Evolutionary conservation across 2,113 vertebrate species (phyloP), one percentile per base, ranked within the genome.

Genomic region (Albula glossodonta): DNA sequence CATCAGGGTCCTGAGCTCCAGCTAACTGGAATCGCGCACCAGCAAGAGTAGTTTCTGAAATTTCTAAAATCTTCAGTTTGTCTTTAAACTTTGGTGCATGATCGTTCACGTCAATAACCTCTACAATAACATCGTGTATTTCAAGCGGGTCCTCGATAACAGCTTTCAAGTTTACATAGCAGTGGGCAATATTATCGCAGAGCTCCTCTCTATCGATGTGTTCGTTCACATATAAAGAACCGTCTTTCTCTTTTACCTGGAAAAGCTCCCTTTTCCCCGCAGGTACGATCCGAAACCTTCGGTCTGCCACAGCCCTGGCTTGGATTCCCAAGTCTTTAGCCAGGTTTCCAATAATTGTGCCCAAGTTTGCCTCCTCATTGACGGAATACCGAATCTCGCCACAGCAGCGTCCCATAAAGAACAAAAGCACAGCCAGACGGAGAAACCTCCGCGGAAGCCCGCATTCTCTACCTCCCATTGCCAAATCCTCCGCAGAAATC

Each of bases 301-400:
- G 60, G 8, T 92, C 91, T 10, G 22, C 51, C 57, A 95, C 74
- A 2, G 88, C 87, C 60, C 86, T 83, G 48, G 90, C 63, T 0
- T 96, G 94, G 50, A 96, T 11, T 77, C 94, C 94, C 1, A 96
- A 85, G 90, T 96, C 94, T 15, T 93, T 93, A 2, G 93, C 93
- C 1, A 95, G 84, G 85, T 95, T 93, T 87, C 95, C 95, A 60
- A 95, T 92, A 86, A 91, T 51, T 0, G 89, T 86, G 81, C 92
- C 94, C 19, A 88, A 56, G 81, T 88, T 93, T 0, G 85, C 51
- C 57, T 95, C 93, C 77, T 95, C 95, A 17, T 89, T 92, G 86
- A 94, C 81, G 0, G 94, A 93, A 83, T 96, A 96, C 88, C 92
- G 91, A 9, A 94, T 92, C 86, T 95, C 93, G 1, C 50, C 74